A percentile compares a stretch with the other conserved stretches of the same genome.
These are phyloP conservation scores for Scomber scombrus DNA, from an alignment of 2,113 vertebrate genomes.

Conservation along the genomic window DNA sequence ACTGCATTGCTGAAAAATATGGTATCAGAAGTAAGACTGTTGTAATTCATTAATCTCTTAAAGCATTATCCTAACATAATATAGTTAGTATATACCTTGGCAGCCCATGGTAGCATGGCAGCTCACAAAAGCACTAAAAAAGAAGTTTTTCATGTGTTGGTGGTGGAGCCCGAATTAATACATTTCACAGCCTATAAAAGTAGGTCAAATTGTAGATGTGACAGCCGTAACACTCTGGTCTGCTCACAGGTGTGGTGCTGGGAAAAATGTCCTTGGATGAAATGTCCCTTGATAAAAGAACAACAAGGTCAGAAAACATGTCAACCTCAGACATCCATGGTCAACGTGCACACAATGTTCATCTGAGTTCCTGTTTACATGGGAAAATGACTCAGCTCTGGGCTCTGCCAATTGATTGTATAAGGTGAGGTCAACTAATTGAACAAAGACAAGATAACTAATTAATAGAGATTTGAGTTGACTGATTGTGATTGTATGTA, in stretches of 20 bases:
- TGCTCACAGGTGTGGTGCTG: conserved; percentile 16
- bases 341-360: not conserved
- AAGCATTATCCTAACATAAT: not conserved
- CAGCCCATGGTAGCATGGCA: not conserved
- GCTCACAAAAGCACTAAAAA: conserved; percentile 13
- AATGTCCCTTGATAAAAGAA: conserved; percentile 30
- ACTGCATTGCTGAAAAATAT: not conserved
- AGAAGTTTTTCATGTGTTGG: not conserved
- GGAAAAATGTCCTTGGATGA: conserved; percentile 32
- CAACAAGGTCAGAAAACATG: conserved; percentile 3
- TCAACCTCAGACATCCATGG: too few species aligned
- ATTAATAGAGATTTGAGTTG: not conserved
- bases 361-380: conserved; percentile 4
- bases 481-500: not conserved
- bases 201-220: conserved; percentile 43
- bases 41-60: not conserved
- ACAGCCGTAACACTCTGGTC: not conserved
- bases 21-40: not conserved
- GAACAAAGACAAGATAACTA: not conserved
- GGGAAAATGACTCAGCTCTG: not conserved
- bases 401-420: not conserved
- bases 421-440: conserved; percentile 4
- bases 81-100: not conserved
- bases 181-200: conserved; percentile 22
- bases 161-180: conserved; percentile 27